Conservation (phyloP, 92 coral and sea anemone species). For the Phymanthus crucifer region DNA sequence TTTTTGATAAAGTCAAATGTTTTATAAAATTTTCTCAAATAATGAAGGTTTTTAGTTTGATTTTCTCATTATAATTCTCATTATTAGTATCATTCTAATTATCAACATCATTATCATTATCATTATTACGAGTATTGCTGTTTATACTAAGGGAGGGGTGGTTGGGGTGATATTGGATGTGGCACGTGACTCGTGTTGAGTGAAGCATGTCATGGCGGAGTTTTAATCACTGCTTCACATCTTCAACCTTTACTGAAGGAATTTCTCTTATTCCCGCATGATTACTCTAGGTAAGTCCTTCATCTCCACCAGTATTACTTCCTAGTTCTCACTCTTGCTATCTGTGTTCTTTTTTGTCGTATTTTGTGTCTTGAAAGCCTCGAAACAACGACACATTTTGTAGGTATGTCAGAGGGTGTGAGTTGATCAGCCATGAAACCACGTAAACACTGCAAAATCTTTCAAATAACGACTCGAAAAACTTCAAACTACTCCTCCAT, state of each 20-base stretch:
- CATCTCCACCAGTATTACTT: conserved; percentile 1
- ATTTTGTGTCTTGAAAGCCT: neutral
- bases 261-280: conserved; percentile 10
- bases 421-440: neutral
- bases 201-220: conserved; percentile 39
- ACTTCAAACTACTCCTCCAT: neutral
- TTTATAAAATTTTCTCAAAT: too few species aligned
- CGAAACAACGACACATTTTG: conserved; percentile 2
- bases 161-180: conserved; percentile 1
- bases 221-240: neutral
- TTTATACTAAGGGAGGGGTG: too few species aligned
- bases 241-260: conserved; percentile 8
- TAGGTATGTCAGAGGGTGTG: conserved; percentile 15
- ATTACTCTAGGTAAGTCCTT: neutral
- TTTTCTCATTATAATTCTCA: too few species aligned
- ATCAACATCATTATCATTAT: too few species aligned
- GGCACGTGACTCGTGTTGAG: conserved; percentile 30
- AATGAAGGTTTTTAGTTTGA: too few species aligned
- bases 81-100: too few species aligned
- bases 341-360: neutral
- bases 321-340: neutral
- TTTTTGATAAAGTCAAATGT: too few species aligned
- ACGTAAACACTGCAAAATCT: neutral
- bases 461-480: neutral
- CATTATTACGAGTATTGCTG: too few species aligned